These are phyloP conservation scores for Philotrypesis tridentata DNA, from an alignment of 1,140 invertebrate genomes.

Conservation along the genomic window DNA sequence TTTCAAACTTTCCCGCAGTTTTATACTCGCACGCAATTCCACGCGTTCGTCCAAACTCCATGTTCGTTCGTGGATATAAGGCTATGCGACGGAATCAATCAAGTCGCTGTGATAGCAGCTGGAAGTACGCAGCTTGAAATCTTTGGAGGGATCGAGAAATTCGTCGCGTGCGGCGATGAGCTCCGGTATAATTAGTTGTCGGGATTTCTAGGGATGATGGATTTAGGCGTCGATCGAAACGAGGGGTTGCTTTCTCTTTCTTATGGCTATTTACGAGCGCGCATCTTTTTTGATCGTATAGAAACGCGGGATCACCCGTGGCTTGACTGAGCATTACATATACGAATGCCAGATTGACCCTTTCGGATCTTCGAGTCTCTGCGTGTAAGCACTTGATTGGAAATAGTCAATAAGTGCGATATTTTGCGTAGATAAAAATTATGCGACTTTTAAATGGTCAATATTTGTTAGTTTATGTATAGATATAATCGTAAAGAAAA, in stretches of 20 bases:
- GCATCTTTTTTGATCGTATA: not conserved
- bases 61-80: no score
- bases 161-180: no score
- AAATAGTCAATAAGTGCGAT: no score
- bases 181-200: not conserved
- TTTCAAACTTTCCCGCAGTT: no score
- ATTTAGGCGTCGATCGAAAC: not conserved
- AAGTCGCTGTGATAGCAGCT: not conserved
- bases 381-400: no score
- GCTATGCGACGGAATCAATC: no score
- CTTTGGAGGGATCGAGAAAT: not conserved
- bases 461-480: no score
- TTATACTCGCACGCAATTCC: no score
- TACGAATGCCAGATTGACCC: not conserved
- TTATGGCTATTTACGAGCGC: not conserved
- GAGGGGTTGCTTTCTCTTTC: not conserved
- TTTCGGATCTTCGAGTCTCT: not conserved
- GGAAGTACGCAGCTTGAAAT: not conserved
- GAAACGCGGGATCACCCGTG: not conserved
- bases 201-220: constrained; percentile 6
- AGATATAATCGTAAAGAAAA: no score
- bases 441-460: no score
- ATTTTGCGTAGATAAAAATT: no score
- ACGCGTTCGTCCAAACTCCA: no score
- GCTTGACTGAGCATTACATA: constrained; percentile 5